Base-by-base conservation (phyloP, 2,113 vertebrate genomes). In the Macroglossus sobrinus region DNA sequence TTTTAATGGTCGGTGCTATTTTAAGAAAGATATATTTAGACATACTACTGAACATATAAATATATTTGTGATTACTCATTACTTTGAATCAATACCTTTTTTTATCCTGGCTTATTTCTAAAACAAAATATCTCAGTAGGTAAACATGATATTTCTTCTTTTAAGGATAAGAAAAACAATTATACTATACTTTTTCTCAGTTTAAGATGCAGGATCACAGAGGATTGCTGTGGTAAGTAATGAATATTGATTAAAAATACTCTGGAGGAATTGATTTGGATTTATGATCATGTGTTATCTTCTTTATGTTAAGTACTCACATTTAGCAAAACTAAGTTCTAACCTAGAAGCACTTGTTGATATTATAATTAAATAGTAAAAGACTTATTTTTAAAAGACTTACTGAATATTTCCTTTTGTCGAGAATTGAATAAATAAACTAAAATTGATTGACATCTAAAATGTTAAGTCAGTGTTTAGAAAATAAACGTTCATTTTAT, bases 21-120 rank as follows among this genome's bases (percentile, higher is more conserved):
- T 97, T 97, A 93, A 94, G 95, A 75, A 94, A 88, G 89, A 64
- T 95, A 89, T 96, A 95, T 96, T 98, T 97, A 95, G 93, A 64
- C 35, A 26, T 81, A 90, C 93, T 95, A 95, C 88, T 79, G 40
- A 98, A 74, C 63, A 89, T 91, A 55, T 87, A 96, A 97, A 96
- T 96, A 91, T 94, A 84, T 94, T 76, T 95, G 61, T 59, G 94
- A 94, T 95, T 96, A 96, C 47, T 96, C 93, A 94, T 88, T 89
- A 78, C 59, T 94, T 95, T 84, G 84, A 88, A 97, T 95, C 95
- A 95, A 93, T 92, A 82, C 22, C 74, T 93, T 61, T 50, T 53
- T 16, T 16, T 66, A 57, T 47, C 55, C 45, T 84, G 61, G 22
- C 26, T 86, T 80, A 88, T 91, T 95, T 96, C 75, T 95, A 79